Evolutionary conservation across 1,140 invertebrate genomes (phyloP).

Genomic region (Polyergus mexicanus): DNA sequence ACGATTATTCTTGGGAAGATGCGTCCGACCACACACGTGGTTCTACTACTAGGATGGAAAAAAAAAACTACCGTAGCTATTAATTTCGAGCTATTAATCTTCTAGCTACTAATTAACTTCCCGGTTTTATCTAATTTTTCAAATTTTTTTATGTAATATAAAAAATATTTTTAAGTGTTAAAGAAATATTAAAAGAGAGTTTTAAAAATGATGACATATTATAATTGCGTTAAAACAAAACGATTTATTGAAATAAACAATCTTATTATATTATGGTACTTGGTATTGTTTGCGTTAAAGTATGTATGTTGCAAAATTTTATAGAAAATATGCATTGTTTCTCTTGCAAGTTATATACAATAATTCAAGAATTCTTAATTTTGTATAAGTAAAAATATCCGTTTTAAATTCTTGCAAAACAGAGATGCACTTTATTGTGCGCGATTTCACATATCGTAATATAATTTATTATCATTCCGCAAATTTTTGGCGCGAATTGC

Average conservation of each 20-base stretch:
- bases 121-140: not conserved
- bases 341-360: not conserved
- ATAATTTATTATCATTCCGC: slow-evolving; percentile 24
- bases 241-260: not conserved
- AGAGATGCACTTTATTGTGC: not conserved
- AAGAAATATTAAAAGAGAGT: not conserved
- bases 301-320: slow-evolving; percentile 9
- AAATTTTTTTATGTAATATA: not conserved
- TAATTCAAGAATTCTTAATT: not conserved
- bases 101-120: not conserved
- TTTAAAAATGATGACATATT: not conserved
- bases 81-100: not conserved
- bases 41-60: slow-evolving; percentile 4
- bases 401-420: slow-evolving; percentile 11
- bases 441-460: not conserved
- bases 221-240: not conserved
- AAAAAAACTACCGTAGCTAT: not conserved
- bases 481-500: not conserved
- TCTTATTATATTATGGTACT: not conserved
- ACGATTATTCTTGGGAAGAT: not conserved
- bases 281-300: not conserved
- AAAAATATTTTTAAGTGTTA: not conserved
- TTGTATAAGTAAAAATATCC: not conserved
- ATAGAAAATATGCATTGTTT: not conserved
- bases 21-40: slow-evolving; percentile 9